Evolutionary conservation across 2,888 invertebrate species (phyloP), one percentile per base, ranked within the genome.

Genomic region (Tenthredo mesomela): DNA sequence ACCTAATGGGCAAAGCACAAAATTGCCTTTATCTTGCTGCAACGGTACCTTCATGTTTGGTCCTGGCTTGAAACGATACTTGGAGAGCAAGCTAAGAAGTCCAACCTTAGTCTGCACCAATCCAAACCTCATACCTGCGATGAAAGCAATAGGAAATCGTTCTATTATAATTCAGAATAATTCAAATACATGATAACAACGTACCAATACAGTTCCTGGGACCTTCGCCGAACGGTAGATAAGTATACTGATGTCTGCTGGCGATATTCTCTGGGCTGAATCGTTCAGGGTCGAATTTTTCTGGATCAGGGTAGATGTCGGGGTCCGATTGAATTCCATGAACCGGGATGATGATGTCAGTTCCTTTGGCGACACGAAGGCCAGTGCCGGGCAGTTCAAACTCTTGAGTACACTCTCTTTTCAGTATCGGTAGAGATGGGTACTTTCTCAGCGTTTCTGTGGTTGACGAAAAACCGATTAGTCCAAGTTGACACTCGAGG

Each of bases 331-430:
- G 84, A 43, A 84, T n/a, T 40, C 83, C 83, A 10, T 54, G 25
- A 40, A 70, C 18, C 1, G 85, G 43, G 37, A 85, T 85, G 9
- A 85, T 29, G 10, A 85, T 18, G 18, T 25, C 21, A 65, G 75
- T 85, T 33, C 84, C 84, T 21, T 84, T 75, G 6, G 40, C 25
- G n/a, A 84, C 47, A 18, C 93, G 90, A 82, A 94, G 89, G 9
- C 94, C 90, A 0, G 93, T 94, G 85, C 94, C 93, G 0, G 94
- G 94, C 18, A 95, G 88, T 50, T 91, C 93, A 88, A 94, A 95
- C 73, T 95, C 94, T 85, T 94, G 94, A 47, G 94, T 93, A 75
- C 95, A 94, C 84, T 93, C 90, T 43, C 95, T 93, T 88, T 94
- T 94, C 33, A 95, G 86, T 0, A 94, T 90, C 0, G 95, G 93